phyloP scores from a whole-genome alignment of 2,888 invertebrate genomes.

The Cosmopolites sordidus region DNA sequence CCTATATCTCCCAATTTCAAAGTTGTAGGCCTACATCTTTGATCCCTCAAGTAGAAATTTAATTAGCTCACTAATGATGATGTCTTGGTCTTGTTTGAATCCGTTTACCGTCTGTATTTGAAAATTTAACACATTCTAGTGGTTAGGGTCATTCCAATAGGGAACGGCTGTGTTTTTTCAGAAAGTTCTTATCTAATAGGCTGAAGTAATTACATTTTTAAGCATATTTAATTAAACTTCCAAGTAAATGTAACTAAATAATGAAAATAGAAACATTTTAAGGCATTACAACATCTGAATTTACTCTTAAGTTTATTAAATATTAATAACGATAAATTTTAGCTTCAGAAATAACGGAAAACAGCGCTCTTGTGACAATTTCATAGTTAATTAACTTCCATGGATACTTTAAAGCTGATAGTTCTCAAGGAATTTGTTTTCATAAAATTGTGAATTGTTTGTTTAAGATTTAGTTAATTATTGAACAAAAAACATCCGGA shows the following conservation, averaged over 20 bases:
- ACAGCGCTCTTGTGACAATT: neutral
- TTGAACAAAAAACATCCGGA: too few relatives aligned
- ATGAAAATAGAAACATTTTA: neutral
- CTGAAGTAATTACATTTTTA: too few relatives aligned
- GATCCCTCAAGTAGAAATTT: slow-evolving; percentile 24
- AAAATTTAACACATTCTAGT: neutral
- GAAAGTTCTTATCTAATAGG: too few relatives aligned
- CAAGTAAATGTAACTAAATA: neutral
- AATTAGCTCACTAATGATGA: slow-evolving; percentile 21
- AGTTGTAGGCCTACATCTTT: slow-evolving; percentile 10
- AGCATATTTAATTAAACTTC: neutral
- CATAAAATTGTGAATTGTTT: too few relatives aligned
- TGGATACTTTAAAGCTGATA: neutral
- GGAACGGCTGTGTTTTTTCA: too few relatives aligned
- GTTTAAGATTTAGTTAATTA: too few relatives aligned
- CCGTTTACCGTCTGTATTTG: slow-evolving; percentile 5
- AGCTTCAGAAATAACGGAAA: neutral
- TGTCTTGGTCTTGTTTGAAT: slow-evolving; percentile 15
- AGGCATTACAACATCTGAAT: neutral
- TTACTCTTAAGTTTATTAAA: neutral
- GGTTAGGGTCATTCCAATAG: neutral
- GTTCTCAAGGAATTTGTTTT: neutral
- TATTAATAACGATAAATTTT: neutral
- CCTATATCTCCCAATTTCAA: slow-evolving; percentile 9
- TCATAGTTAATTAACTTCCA: neutral